These are phyloP conservation scores for Caradrina kadenii DNA, from an alignment of 2,888 invertebrate species.

Conservation along the genomic window DNA sequence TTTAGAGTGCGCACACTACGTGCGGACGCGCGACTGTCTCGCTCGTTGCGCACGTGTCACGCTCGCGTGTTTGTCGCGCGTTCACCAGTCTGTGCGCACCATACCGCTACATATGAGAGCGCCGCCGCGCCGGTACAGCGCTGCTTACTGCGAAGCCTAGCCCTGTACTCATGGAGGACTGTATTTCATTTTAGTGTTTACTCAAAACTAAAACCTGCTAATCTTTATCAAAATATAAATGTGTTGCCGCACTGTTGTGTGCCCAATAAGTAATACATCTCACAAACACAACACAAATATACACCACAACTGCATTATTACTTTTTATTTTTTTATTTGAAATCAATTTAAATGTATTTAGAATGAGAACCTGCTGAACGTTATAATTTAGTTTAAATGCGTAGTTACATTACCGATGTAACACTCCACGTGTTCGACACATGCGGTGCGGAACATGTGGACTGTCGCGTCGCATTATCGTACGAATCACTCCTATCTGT, in stretches of 20 bases:
- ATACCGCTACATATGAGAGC: neutral
- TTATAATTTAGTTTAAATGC: conserved; percentile 4
- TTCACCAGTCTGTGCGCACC: conserved; percentile 13
- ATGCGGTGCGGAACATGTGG: neutral
- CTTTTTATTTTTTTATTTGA: neutral
- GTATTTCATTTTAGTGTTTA: no score
- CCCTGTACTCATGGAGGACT: no score
- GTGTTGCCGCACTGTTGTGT: neutral
- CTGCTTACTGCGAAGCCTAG: neutral
- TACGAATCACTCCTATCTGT: neutral
- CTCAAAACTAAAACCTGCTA: no score
- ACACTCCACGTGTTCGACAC: neutral
- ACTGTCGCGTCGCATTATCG: neutral
- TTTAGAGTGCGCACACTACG: conserved; percentile 7
- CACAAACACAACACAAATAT: neutral
- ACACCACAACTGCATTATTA: neutral
- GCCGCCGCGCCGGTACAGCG: neutral
- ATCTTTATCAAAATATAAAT: neutral
- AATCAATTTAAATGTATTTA: neutral
- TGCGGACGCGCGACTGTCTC: neutral
- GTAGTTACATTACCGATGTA: neutral
- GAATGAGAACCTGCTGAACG: neutral
- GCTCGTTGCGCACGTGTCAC: neutral
- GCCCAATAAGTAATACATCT: neutral
- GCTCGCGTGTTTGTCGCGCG: neutral